Conservation (phyloP, 2,888 invertebrate species). For the Drosophila cognata region DNA sequence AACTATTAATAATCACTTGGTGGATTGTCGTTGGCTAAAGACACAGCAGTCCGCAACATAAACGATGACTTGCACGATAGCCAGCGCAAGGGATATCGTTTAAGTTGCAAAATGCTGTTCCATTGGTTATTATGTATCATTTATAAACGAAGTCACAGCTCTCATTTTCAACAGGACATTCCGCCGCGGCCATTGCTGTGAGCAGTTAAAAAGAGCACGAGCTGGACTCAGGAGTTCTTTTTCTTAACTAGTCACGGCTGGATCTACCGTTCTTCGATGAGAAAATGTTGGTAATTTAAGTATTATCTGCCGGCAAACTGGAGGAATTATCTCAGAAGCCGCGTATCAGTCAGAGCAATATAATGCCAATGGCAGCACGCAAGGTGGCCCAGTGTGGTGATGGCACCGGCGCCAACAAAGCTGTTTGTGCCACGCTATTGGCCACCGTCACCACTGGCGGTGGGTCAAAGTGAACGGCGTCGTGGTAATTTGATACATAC, state of each 20-base stretch:
- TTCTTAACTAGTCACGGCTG: neutral
- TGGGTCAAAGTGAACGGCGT: too few relatives aligned
- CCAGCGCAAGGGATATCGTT: conserved; percentile 50
- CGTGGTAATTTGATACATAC: too few relatives aligned
- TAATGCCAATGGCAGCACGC: too few relatives aligned
- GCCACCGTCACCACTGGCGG: too few relatives aligned
- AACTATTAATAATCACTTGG: neutral
- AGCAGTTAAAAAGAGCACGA: neutral
- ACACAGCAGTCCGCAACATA: conserved; percentile 42
- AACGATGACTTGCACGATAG: conserved; percentile 54
- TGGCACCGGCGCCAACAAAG: too few relatives aligned
- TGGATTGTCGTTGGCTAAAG: neutral
- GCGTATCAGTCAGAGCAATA: too few relatives aligned
- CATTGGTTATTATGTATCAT: neutral
- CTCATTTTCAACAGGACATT: neutral
- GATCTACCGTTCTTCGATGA: neutral
- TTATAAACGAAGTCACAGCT: neutral
- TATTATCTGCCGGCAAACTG: neutral
- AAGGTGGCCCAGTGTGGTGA: too few relatives aligned
- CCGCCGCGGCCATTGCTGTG: neutral
- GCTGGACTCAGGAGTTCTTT: neutral
- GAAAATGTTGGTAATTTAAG: neutral
- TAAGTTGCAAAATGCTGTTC: conserved; percentile 20
- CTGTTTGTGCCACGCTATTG: too few relatives aligned
- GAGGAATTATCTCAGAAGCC: too few relatives aligned